These are phyloP conservation scores for Cheilosia grossa DNA, from an alignment of 2,888 invertebrate genomes.

Conservation along the genomic window DNA sequence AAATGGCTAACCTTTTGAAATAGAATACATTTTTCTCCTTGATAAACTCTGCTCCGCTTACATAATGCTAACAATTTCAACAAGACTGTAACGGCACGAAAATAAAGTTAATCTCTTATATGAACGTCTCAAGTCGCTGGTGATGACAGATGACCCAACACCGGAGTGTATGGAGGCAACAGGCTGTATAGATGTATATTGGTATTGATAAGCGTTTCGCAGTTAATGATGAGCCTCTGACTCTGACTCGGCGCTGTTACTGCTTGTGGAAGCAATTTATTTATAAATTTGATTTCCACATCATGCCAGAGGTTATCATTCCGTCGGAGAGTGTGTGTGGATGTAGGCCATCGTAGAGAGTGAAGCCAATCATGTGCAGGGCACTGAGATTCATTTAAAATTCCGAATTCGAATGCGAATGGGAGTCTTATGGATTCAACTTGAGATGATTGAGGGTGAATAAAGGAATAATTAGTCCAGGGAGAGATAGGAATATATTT, in stretches of 20 bases:
- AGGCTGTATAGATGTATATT: slow-evolving; percentile 7
- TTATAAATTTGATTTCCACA: slow-evolving; percentile 50
- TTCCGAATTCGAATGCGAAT: slow-evolving; percentile 24
- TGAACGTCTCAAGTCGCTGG: slow-evolving; percentile 7
- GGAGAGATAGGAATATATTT: not conserved
- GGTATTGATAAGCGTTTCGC: slow-evolving; percentile 35
- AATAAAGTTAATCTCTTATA: slow-evolving; percentile 8
- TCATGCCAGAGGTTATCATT: slow-evolving; percentile 45
- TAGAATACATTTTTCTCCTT: not conserved
- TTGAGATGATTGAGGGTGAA: slow-evolving; percentile 18
- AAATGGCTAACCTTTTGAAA: slow-evolving; percentile 19
- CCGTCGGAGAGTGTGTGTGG: slow-evolving; percentile 5
- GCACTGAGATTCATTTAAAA: not conserved
- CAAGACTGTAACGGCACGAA: not conserved
- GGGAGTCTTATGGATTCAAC: slow-evolving; percentile 24
- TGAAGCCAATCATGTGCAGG: slow-evolving; percentile 38
- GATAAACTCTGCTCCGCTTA: slow-evolving; percentile 25
- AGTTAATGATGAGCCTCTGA: slow-evolving; percentile 26
- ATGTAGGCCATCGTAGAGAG: slow-evolving; percentile 29
- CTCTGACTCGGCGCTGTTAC: slow-evolving; percentile 9
- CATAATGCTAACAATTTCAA: slow-evolving; percentile 15
- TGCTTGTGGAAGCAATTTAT: slow-evolving; percentile 49
- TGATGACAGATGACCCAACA: slow-evolving; percentile 6
- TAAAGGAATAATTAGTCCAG: slow-evolving; percentile 13
- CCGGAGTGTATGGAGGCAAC: not conserved